Evolutionary conservation across 2,888 invertebrate genomes (phyloP), one percentile per base, ranked within the genome.

Genomic region (Mesopsocus fuscifrons): DNA sequence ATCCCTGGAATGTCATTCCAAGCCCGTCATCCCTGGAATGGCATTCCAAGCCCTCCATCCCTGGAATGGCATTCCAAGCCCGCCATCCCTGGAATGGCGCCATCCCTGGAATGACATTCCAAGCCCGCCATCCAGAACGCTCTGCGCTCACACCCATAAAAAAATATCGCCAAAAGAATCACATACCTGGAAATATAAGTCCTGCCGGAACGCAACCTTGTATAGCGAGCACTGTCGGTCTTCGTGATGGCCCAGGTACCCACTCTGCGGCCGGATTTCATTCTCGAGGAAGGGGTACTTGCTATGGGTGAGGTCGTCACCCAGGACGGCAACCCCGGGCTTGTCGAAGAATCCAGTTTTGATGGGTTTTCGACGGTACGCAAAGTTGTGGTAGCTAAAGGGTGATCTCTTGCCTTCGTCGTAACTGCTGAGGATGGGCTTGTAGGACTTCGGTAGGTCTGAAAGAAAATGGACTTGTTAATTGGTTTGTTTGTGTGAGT

Each of bases 141-240:
- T n/a, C n/a, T n/a, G n/a, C n/a, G n/a, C n/a, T n/a, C n/a, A n/a
- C n/a, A n/a, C n/a, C n/a, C n/a, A n/a, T n/a, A n/a, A n/a, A n/a
- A n/a, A n/a, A n/a, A n/a, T n/a, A n/a, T n/a, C n/a, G n/a, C n/a
- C n/a, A n/a, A n/a, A n/a, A n/a, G n/a, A n/a, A n/a, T n/a, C n/a
- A n/a, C 50, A 51, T 51, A 64, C 64, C 62, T 64, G 64, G 42
- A 61, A 63, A 45, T 62, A 75, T 11, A 77, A 62, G 48, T 77
- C 76, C 53, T 78, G 75, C 52, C 69, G 73, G 50, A 79, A 75
- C 6, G 66, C 61, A 20, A 74, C 72, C 55, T 80, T 79, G 59
- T 77, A 74, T 4, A 77, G 66, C 46, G 74, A 68, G 57, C 79
- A 79, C 2, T 67, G 60, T 51, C 76, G 74, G 40, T 63, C 58